phyloP scores from a whole-genome alignment of 2,797 vertebrate species.

The Gouania willdenowi region DNA sequence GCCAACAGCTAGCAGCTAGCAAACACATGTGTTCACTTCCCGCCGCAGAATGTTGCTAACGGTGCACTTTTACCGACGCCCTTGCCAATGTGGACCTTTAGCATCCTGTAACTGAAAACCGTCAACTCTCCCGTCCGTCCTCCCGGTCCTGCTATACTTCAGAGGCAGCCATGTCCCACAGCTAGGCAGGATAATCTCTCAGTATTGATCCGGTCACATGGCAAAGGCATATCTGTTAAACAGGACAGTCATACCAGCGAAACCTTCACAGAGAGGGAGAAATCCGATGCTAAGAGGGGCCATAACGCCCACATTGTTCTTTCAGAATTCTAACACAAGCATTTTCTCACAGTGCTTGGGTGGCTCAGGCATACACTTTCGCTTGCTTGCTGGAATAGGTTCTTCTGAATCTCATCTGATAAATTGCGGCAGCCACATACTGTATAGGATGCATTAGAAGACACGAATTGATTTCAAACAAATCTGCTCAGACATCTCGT shows the following conservation, averaged over 20 bases:
- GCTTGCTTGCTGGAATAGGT: conserved; percentile 14
- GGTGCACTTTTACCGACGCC: conserved; percentile 49
- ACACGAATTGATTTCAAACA: conserved; percentile 58
- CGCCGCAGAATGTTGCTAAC: conserved; percentile 24
- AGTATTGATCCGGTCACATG: conserved; percentile 59
- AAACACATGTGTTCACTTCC: conserved; percentile 25
- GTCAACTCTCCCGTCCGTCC: conserved; percentile 31
- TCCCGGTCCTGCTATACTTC: conserved; percentile 25
- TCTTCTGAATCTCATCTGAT: conserved; percentile 33
- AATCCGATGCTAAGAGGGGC: conserved; percentile 1
- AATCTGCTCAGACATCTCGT: conserved; percentile 59
- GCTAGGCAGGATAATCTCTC: conserved; percentile 46
- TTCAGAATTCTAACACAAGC: conserved; percentile 2
- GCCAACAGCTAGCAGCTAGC: conserved; percentile 22
- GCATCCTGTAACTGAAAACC: conserved; percentile 63
- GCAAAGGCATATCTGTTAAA: conserved; percentile 35
- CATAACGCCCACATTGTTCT: conserved; percentile 8
- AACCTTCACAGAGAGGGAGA: conserved; percentile 8
- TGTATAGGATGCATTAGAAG: conserved; percentile 42
- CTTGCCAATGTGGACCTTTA: conserved; percentile 45
- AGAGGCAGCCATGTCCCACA: conserved; percentile 27
- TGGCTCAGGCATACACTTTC: conserved; percentile 6
- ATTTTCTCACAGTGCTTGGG: background rate
- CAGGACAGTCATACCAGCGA: conserved; percentile 25
- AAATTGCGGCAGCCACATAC: conserved; percentile 38